Evolutionary conservation across 2,113 vertebrate species (phyloP).

Genomic region (Tragelaphus imberbis): DNA sequence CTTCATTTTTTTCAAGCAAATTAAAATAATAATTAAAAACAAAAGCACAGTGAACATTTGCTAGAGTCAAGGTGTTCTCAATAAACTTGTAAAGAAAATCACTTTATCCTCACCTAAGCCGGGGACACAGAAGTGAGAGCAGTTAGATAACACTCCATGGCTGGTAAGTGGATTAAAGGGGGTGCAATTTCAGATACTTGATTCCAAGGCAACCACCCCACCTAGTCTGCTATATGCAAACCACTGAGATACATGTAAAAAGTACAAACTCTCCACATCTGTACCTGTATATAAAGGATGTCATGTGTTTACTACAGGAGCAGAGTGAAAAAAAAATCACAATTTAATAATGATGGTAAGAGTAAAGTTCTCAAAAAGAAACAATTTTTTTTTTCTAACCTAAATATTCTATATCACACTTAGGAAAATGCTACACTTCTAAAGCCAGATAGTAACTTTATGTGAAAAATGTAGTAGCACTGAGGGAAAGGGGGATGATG

Average conservation of each 20-base stretch:
- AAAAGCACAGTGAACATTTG: not conserved
- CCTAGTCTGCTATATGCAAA: not conserved
- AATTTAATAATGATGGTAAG: not conserved
- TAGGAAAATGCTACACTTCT: not conserved
- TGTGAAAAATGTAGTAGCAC: not conserved
- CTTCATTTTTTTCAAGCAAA: not conserved
- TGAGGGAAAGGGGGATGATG: not conserved
- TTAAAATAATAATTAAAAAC: not conserved
- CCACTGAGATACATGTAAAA: not conserved
- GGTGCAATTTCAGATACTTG: not conserved
- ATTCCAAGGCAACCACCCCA: not conserved
- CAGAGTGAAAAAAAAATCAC: not conserved
- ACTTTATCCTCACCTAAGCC: not conserved
- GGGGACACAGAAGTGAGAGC: not conserved
- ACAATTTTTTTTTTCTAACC: not conserved
- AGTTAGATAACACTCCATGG: not conserved
- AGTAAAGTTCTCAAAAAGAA: not conserved
- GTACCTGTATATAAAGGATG: not conserved
- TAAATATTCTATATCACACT: not conserved
- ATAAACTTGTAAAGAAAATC: conserved; percentile 1
- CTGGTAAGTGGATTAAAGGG: not conserved
- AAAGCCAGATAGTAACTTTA: conserved; percentile 15
- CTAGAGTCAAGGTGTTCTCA: not conserved
- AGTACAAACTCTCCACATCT: not conserved
- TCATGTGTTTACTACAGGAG: not conserved